Evolutionary conservation across 2,888 invertebrate species (phyloP).

Genomic region (Agonopterix alstromeriana): DNA sequence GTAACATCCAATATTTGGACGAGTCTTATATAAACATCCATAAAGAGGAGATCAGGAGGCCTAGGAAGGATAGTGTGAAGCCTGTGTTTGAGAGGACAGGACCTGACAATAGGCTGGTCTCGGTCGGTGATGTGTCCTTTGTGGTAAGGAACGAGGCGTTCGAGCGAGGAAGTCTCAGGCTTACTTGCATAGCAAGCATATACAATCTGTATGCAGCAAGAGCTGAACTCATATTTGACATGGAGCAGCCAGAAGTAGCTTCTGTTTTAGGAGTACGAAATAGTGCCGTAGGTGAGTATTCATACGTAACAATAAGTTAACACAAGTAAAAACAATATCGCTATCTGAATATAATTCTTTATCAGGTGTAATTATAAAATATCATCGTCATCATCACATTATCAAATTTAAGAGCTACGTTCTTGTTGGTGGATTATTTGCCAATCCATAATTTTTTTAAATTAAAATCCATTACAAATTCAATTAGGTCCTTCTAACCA

Average conservation of each 20-base stretch:
- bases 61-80: constrained; percentile 53
- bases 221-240: constrained; percentile 80
- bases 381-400: too few relatives aligned
- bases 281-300: constrained; percentile 71
- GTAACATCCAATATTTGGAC: constrained; percentile 64
- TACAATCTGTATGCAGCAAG: constrained; percentile 81
- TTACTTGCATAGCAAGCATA: constrained; percentile 81
- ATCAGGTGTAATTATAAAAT: too few relatives aligned
- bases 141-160: constrained; percentile 80
- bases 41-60: constrained; percentile 64
- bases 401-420: too few relatives aligned
- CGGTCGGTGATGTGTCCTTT: constrained; percentile 73
- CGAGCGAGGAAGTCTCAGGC: constrained; percentile 78
- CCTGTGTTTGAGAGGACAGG: constrained; percentile 54
- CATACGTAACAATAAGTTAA: background rate
- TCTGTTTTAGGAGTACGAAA: constrained; percentile 84
- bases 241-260: constrained; percentile 85
- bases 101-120: constrained; percentile 57
- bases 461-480: too few relatives aligned
- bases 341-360: too few relatives aligned
- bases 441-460: too few relatives aligned
- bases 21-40: constrained; percentile 66
- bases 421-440: too few relatives aligned
- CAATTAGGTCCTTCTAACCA: too few relatives aligned
- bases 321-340: too few relatives aligned